phyloP scores from a whole-genome alignment of 2,797 vertebrate species.

The Sebastes hubbsi region DNA sequence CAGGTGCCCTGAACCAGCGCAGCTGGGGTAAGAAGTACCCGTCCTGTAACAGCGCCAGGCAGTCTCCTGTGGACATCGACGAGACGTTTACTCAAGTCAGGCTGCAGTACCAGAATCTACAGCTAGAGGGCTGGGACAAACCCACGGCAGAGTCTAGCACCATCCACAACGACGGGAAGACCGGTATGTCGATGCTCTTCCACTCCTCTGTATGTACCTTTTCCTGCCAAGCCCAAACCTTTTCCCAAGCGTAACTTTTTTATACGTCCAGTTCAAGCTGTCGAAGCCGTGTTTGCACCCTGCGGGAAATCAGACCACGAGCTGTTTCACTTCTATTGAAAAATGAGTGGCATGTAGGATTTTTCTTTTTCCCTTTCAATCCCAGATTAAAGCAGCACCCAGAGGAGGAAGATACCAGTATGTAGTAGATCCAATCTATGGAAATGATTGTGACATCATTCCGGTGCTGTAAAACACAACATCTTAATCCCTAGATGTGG shows the following conservation, averaged over 20 bases:
- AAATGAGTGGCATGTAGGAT: neutral
- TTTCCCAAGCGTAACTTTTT: neutral
- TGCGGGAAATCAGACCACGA: neutral
- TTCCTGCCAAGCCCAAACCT: neutral
- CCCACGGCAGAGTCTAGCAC: constrained; percentile 71
- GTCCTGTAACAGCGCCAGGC: constrained; percentile 89
- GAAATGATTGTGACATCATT: constrained; percentile 17
- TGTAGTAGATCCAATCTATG: neutral
- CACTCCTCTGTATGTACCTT: fast-evolving
- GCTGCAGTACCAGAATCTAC: constrained; percentile 91
- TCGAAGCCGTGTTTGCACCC: neutral
- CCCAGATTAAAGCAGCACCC: neutral
- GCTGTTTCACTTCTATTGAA: neutral
- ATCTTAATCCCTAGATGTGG: constrained; percentile 33
- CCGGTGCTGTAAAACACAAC: neutral
- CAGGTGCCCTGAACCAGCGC: constrained; percentile 91
- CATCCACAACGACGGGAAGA: constrained; percentile 94
- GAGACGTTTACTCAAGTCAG: constrained; percentile 93
- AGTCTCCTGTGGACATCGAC: constrained; percentile 96
- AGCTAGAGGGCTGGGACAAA: constrained; percentile 88
- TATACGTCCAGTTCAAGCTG: neutral
- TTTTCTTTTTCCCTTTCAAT: neutral
- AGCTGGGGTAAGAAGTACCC: constrained; percentile 93
- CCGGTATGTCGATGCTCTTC: constrained; percentile 79
- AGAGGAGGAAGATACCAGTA: neutral